Evolutionary conservation across 2,797 vertebrate genomes (phyloP).

Genomic region (Chiroxiphia lanceolata): DNA sequence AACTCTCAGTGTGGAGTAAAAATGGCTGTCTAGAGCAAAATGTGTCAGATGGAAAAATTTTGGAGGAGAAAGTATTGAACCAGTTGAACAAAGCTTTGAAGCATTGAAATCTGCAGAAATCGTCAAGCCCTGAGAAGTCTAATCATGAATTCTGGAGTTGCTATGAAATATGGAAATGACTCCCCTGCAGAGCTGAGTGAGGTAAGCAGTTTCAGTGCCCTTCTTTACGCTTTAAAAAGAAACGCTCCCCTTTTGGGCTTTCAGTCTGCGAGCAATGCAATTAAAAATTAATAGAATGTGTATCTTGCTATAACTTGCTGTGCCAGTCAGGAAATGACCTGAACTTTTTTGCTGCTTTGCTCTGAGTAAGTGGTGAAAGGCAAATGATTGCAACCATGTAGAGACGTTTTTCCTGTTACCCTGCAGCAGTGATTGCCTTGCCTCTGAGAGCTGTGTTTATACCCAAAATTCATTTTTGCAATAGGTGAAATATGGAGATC

Average conservation of each 20-base stretch:
- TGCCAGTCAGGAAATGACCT: constrained; percentile 67
- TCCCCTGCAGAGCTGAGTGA: constrained; percentile 79
- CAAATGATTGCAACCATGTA: not conserved
- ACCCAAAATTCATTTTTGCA: constrained; percentile 24
- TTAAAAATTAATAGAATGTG: constrained; percentile 66
- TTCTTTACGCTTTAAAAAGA: constrained; percentile 48
- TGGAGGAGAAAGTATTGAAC: constrained; percentile 45
- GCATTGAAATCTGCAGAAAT: constrained; percentile 56
- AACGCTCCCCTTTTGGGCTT: constrained; percentile 9
- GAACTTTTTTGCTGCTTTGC: constrained; percentile 54
- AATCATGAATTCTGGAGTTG: constrained; percentile 85
- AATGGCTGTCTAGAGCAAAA: constrained; percentile 74
- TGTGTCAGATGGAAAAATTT: constrained; percentile 54
- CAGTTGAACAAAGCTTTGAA: constrained; percentile 35
- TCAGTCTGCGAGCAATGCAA: constrained; percentile 7
- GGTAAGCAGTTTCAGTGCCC: constrained; percentile 76
- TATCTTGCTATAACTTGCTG: constrained; percentile 69
- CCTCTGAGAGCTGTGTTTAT: not conserved
- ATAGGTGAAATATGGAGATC: constrained; percentile 28
- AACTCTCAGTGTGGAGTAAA: constrained; percentile 53
- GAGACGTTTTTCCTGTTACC: constrained; percentile 16
- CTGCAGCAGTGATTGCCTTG: not conserved
- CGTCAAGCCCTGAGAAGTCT: constrained; percentile 59
- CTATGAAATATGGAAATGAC: constrained; percentile 79
- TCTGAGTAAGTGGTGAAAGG: constrained; percentile 35